Conservation (phyloP, 2,113 vertebrate genomes). For the Numenius arquata region DNA sequence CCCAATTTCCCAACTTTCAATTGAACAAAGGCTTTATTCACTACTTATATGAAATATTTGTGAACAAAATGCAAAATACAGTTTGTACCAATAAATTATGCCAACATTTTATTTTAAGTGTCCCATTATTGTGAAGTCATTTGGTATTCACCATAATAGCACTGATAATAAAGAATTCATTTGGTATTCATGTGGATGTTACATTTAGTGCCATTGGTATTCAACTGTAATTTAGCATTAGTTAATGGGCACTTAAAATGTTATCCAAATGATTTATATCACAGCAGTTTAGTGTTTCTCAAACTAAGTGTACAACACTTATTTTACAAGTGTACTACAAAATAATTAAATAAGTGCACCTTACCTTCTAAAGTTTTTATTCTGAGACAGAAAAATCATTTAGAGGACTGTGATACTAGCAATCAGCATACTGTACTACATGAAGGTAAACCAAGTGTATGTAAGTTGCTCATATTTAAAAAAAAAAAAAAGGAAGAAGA, state of each 20-base stretch:
- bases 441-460: conserved; percentile 48
- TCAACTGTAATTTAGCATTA: conserved; percentile 74
- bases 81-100: conserved; percentile 61
- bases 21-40: background rate
- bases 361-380: conserved; percentile 79
- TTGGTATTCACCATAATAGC: conserved; percentile 66
- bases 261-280: conserved; percentile 71
- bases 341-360: conserved; percentile 74
- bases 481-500: background rate
- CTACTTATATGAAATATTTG: conserved; percentile 37
- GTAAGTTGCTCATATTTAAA: conserved; percentile 18
- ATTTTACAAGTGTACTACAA: conserved; percentile 69
- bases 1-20: background rate
- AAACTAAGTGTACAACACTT: conserved; percentile 71
- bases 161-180: conserved; percentile 74
- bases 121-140: conserved; percentile 69
- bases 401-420: conserved; percentile 67
- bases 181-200: conserved; percentile 72
- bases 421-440: conserved; percentile 59
- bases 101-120: conserved; percentile 69
- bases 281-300: conserved; percentile 60
- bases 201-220: conserved; percentile 66
- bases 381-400: conserved; percentile 73
- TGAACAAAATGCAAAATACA: conserved; percentile 57
- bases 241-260: conserved; percentile 79